Evolutionary conservation across 2,113 vertebrate species (phyloP).

Genomic region (Cephalopterus ornatus): DNA sequence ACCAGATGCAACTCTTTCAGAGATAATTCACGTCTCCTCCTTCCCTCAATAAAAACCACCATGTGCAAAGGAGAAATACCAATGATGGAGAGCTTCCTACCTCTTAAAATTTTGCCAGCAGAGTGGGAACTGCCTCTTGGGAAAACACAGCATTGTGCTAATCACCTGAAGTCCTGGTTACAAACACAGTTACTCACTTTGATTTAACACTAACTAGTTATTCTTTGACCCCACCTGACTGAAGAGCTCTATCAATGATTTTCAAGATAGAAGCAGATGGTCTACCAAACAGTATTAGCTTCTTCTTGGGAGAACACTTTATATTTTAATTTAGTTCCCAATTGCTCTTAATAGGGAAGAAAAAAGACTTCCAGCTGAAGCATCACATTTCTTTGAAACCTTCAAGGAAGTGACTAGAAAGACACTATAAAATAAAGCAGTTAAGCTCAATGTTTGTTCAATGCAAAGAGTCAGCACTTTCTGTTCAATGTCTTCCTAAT

Average conservation of each 20-base stretch:
- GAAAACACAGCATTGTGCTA: not conserved
- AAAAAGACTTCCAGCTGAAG: conserved; percentile 27
- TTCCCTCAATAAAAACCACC: not conserved
- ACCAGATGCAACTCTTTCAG: not conserved
- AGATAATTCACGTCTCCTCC: not conserved
- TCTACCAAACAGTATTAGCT: not conserved
- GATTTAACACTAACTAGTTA: not conserved
- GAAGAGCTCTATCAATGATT: not conserved
- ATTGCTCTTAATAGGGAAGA: not conserved
- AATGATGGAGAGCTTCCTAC: not conserved
- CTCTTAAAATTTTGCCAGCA: not conserved
- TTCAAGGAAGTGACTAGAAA: conserved; percentile 27
- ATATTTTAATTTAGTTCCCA: conserved; percentile 37
- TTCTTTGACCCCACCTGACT: not conserved
- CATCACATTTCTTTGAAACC: not conserved
- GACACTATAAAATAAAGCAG: conserved; percentile 16
- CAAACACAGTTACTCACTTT: not conserved
- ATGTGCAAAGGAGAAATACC: not conserved
- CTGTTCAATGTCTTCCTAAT: conserved; percentile 23
- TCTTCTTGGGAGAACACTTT: not conserved
- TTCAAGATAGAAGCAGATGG: conserved; percentile 9
- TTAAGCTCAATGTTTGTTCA: conserved; percentile 39
- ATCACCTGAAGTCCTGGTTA: not conserved
- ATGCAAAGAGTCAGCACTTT: conserved; percentile 41
- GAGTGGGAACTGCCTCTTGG: not conserved